A percentile compares a stretch with the other conserved stretches of the same genome.
Conservation (phyloP, 2,888 invertebrate genomes). For the Nebria brevicollis region DNA sequence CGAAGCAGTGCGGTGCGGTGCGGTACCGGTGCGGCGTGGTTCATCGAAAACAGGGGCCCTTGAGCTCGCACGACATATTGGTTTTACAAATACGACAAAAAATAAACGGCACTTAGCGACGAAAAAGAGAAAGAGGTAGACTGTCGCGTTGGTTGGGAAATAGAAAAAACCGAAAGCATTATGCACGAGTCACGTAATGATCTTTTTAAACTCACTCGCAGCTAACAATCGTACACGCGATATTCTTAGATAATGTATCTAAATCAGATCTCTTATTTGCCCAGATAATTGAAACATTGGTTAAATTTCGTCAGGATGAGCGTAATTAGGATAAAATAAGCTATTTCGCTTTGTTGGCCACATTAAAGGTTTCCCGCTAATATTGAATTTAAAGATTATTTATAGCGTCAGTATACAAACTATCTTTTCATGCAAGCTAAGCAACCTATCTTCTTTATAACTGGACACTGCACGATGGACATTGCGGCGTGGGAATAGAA, state of each 20-base stretch:
- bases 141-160: background rate
- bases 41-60: background rate
- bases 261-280: background rate
- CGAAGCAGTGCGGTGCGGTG: background rate
- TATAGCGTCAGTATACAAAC: background rate
- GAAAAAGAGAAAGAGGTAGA: background rate
- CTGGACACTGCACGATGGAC: background rate
- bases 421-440: background rate
- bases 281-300: background rate
- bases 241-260: background rate
- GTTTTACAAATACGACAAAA: slow-evolving; percentile 1
- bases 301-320: background rate
- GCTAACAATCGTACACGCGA: background rate
- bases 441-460: background rate
- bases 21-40: background rate
- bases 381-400: background rate
- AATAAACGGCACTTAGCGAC: background rate
- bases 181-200: background rate
- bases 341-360: background rate
- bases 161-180: background rate
- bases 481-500: background rate
- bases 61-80: background rate
- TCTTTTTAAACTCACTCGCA: background rate
- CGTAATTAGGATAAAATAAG: background rate
- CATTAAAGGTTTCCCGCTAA: background rate